Evolutionary conservation across 2,797 vertebrate species (phyloP).

Genomic region (Rhadinocentrus ornatus): DNA sequence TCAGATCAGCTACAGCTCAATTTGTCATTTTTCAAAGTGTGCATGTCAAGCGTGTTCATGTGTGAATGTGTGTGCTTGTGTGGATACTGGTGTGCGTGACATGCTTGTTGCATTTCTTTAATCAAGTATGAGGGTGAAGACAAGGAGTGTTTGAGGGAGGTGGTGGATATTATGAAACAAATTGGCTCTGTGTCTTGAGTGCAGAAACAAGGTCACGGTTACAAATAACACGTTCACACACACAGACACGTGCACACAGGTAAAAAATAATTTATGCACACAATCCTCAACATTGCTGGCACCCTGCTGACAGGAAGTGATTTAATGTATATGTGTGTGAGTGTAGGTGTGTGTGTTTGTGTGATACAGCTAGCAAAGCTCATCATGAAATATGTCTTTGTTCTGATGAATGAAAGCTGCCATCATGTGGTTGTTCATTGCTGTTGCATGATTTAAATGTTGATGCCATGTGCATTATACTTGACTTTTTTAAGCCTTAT

Average conservation of each 20-base stretch:
- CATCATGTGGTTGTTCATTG: conserved; percentile 34
- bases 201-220: conserved; percentile 11
- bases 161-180: conserved; percentile 66
- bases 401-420: conserved; percentile 46
- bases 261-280: conserved; percentile 38
- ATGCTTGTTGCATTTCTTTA: conserved; percentile 67
- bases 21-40: conserved; percentile 41
- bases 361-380: conserved; percentile 14
- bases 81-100: conserved; percentile 28
- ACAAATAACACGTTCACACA: conserved; percentile 12
- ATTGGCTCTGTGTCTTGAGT: conserved; percentile 57
- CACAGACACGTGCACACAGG: conserved; percentile 1
- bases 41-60: conserved; percentile 37
- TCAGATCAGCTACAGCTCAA: conserved; percentile 49
- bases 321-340: conserved; percentile 50
- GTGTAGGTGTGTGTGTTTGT: conserved; percentile 25
- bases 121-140: conserved; percentile 60
- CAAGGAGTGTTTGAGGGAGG: conserved; percentile 45
- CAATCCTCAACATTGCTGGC: conserved; percentile 23
- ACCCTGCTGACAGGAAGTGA: conserved; percentile 24
- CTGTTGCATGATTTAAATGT: conserved; percentile 10
- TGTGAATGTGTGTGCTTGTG: conserved; percentile 3
- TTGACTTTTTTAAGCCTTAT: background rate
- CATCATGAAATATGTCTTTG: conserved; percentile 13
- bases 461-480: no score